These are phyloP conservation scores for Drosophila nebulosa DNA, from an alignment of 1,140 invertebrate species.

Conservation along the genomic window DNA sequence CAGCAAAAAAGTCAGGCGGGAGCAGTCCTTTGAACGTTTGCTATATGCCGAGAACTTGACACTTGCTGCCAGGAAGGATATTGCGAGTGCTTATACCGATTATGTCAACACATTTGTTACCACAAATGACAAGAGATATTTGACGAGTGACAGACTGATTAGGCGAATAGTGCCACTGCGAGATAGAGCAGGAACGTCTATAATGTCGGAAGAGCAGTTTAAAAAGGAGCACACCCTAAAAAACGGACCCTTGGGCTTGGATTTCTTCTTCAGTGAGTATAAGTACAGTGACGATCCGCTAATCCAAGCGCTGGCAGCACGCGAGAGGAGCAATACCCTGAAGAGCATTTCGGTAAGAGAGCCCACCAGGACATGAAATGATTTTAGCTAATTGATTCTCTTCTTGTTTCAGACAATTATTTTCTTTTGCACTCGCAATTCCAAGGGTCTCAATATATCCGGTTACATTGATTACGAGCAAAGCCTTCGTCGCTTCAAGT, in stretches of 20 bases:
- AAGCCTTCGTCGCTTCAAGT: slow-evolving; percentile 1
- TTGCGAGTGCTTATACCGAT: not conserved
- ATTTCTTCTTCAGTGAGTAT: not conserved
- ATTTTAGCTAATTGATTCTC: too few relatives aligned
- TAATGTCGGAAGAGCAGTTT: slow-evolving; percentile 12
- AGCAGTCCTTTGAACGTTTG: too few relatives aligned
- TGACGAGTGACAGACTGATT: not conserved
- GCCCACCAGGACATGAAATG: too few relatives aligned
- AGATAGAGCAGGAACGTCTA: not conserved
- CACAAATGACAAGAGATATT: slow-evolving; percentile 8
- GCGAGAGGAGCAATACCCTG: not conserved
- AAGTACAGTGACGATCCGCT: slow-evolving; percentile 5
- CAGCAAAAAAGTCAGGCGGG: not conserved
- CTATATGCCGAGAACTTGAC: not conserved
- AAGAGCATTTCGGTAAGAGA: slow-evolving; percentile 23
- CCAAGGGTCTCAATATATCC: slow-evolving; percentile 17
- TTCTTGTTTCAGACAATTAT: slow-evolving; percentile 16
- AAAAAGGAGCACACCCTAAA: not conserved
- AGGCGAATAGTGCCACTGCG: not conserved
- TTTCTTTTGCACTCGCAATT: slow-evolving; percentile 23
- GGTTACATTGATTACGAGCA: slow-evolving; percentile 37
- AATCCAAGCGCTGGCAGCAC: not conserved
- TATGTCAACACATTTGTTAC: slow-evolving; percentile 17
- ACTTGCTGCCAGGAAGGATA: not conserved
- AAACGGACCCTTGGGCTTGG: not conserved